These are phyloP conservation scores for Dasyornis broadbenti DNA, from an alignment of 2,113 vertebrate species.

Conservation along the genomic window DNA sequence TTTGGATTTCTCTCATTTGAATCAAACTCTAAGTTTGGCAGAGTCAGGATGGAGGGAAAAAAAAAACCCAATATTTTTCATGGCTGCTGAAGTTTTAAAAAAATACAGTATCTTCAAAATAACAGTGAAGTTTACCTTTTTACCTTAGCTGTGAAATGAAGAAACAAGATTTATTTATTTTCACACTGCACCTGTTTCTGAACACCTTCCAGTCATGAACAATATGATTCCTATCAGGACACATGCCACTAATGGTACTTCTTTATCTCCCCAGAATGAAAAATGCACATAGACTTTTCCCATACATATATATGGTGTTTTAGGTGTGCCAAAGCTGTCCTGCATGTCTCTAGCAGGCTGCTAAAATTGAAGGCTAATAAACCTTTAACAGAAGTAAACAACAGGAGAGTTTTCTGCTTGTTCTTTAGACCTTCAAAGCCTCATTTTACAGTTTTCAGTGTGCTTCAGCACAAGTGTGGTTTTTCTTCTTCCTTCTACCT, in stretches of 20 bases:
- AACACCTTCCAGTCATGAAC: background rate
- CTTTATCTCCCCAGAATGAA: background rate
- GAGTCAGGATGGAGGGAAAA: background rate
- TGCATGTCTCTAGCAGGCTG: background rate
- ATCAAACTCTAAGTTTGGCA: background rate
- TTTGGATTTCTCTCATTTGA: background rate
- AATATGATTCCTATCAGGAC: background rate
- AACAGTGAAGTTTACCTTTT: background rate
- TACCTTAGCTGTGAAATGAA: background rate
- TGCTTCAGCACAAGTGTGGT: background rate
- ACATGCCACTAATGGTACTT: background rate
- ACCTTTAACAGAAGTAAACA: background rate
- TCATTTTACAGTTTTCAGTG: background rate
- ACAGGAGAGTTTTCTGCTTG: background rate
- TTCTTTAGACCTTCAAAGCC: background rate
- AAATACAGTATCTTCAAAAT: background rate
- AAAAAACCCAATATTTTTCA: accelerated
- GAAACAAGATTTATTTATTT: background rate
- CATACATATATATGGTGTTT: background rate
- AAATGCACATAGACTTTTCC: background rate
- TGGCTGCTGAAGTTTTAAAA: background rate
- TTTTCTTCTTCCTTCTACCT: background rate
- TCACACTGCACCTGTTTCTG: background rate
- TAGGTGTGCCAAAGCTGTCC: background rate
- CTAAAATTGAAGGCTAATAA: background rate